These are phyloP conservation scores for Drosophila sproati DNA, from an alignment of 1,140 invertebrate genomes.

Conservation along the genomic window DNA sequence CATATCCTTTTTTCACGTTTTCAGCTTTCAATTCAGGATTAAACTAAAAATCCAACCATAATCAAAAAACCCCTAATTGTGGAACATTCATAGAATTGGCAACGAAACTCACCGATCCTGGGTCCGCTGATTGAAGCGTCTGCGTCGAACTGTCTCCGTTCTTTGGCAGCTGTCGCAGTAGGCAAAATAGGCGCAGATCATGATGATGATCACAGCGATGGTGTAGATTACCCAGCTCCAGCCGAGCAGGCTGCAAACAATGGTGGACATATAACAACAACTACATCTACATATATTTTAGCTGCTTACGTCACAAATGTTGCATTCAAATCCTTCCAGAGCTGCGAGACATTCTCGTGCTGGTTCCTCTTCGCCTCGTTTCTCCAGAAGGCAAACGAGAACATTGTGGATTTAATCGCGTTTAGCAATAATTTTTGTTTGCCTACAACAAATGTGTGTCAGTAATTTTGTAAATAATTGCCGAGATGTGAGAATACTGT, in stretches of 20 bases:
- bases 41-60: no score
- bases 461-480: constrained; percentile 18
- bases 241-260: constrained; percentile 53
- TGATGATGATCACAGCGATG: constrained; percentile 56
- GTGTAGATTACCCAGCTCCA: constrained; percentile 76
- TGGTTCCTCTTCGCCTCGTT: constrained; percentile 40
- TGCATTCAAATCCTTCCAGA: constrained; percentile 70
- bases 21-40: no score
- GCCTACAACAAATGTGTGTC: constrained; percentile 49
- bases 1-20: no score
- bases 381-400: constrained; percentile 61
- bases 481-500: constrained; percentile 12
- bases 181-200: constrained; percentile 63
- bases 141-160: constrained; percentile 53
- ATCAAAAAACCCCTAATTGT: no score
- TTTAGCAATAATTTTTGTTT: constrained; percentile 51
- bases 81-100: no score
- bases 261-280: not conserved
- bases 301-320: constrained; percentile 62
- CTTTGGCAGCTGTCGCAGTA: constrained; percentile 68
- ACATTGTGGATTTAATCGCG: constrained; percentile 38
- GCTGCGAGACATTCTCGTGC: constrained; percentile 56
- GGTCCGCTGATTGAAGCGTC: constrained; percentile 65
- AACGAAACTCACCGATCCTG: constrained; percentile 56
- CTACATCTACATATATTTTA: no score